phyloP scores from a whole-genome alignment of 2,888 invertebrate genomes.

The Acrocera orbiculus region DNA sequence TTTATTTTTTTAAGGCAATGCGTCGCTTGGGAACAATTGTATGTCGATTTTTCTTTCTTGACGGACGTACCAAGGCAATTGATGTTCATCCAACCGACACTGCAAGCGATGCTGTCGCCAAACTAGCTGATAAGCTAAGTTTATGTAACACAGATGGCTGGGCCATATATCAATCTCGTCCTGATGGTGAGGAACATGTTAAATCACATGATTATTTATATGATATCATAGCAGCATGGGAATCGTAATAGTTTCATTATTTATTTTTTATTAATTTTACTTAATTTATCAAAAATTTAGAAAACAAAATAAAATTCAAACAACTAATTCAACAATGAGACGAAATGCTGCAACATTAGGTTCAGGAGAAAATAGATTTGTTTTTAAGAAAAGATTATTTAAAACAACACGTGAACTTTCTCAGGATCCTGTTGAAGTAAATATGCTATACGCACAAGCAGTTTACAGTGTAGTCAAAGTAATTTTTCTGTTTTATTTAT shows the following conservation, averaged over 20 bases:
- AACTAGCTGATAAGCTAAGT: slow-evolving; percentile 75
- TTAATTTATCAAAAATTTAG: slow-evolving; percentile 16
- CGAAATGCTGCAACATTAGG: slow-evolving; percentile 50
- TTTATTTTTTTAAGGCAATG: too few relatives aligned
- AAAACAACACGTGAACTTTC: slow-evolving; percentile 75
- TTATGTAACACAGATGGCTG: slow-evolving; percentile 75
- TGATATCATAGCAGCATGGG: slow-evolving; percentile 90
- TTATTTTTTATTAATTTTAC: slow-evolving; percentile 1
- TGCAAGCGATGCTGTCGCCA: slow-evolving; percentile 73
- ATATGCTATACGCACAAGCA: slow-evolving; percentile 84
- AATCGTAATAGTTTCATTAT: slow-evolving; percentile 48
- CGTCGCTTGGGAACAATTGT: slow-evolving; percentile 78
- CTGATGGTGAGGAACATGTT: slow-evolving; percentile 77
- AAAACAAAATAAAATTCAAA: slow-evolving; percentile 38
- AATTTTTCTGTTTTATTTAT: slow-evolving; percentile 11
- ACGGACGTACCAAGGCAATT: slow-evolving; percentile 86
- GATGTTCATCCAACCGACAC: slow-evolving; percentile 91
- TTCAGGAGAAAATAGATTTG: slow-evolving; percentile 77
- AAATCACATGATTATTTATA: slow-evolving; percentile 81
- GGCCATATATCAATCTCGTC: slow-evolving; percentile 83
- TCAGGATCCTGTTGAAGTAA: slow-evolving; percentile 89
- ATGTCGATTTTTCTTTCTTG: slow-evolving; percentile 85
- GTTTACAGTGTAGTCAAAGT: slow-evolving; percentile 91
- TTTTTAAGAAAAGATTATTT: slow-evolving; percentile 81
- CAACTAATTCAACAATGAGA: slow-evolving; percentile 35